These are phyloP conservation scores for Eolophus roseicapilla DNA, from an alignment of 2,113 vertebrate species.

Conservation along the genomic window DNA sequence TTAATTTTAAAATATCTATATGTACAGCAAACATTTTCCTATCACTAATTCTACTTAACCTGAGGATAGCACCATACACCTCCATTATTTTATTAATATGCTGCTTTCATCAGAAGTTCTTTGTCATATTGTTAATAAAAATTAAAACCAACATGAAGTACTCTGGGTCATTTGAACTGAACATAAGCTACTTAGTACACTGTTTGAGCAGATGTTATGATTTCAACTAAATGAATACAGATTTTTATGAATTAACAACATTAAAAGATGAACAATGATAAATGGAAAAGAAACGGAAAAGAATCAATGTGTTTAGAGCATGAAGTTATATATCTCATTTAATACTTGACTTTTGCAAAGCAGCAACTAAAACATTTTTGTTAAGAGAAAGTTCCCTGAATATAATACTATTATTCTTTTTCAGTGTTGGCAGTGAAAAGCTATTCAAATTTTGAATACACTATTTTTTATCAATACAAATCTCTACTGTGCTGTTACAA, in stretches of 20 bases:
- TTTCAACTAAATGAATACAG: not conserved
- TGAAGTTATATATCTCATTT: not conserved
- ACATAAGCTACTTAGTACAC: not conserved
- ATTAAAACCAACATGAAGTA: not conserved
- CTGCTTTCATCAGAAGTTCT: conserved; percentile 69
- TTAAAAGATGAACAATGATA: not conserved
- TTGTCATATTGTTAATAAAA: not conserved
- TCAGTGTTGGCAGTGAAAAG: not conserved
- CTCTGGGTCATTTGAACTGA: not conserved
- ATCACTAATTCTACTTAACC: not conserved
- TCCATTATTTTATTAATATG: not conserved
- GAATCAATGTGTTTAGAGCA: not conserved
- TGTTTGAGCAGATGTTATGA: not conserved
- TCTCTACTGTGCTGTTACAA: not conserved
- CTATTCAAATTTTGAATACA: not conserved
- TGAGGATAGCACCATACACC: not conserved
- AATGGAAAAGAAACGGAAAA: not conserved
- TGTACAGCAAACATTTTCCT: not conserved
- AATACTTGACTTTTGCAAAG: not conserved
- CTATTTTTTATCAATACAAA: not conserved
- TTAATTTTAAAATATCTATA: not conserved
- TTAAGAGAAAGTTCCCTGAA: not conserved
- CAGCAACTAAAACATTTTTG: not conserved
- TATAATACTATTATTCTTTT: not conserved
- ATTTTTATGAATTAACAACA: not conserved